Evolutionary conservation across 2,888 invertebrate genomes (phyloP), one percentile per base, ranked within the genome.

Genomic region (Pammene fasciana): DNA sequence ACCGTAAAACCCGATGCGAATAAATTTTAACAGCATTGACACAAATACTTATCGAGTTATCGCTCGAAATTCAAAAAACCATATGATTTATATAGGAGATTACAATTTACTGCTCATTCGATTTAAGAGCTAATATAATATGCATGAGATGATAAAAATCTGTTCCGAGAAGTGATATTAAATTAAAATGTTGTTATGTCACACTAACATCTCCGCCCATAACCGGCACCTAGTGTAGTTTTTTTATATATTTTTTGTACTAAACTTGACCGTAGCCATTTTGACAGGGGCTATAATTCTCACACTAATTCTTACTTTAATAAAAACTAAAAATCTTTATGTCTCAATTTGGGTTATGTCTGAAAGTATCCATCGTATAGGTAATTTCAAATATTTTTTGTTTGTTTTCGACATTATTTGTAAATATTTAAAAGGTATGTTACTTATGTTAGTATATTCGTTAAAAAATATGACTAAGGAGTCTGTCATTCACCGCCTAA

Each of bases 61-160:
- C 45, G 41, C 26, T 61, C 50, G 57, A 65, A 65, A 52, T 43
- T 71, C 43, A 67, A 50, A 59, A 71, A 64, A 57, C 56, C 50
- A 52, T 65, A 73, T 78, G 61, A 71, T 67, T 71, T 70, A 72
- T 70, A 52, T 65, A 45, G 41, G 70, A 75, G 60, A 65, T 71
- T 70, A 70, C 71, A 82, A 84, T 84, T 82, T 82, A 84, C 77
- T 74, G 75, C 70, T 74, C 73, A 70, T 79, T 78, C 72, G 75
- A 74, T 79, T 82, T 79, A 74, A 68, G 60, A 80, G 72, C 76
- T 75, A 80, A 82, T 84, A 80, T 81, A 84, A 82, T 85, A 86
- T 85, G 84, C 82, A 83, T 85, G 77, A 81, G 81, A 75, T 76
- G 82, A 84, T 85, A 83, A 80, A 80, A 85, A 84, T 84, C 82